Evolutionary conservation across 2,797 vertebrate species (phyloP), one percentile per base, ranked within the genome.

Genomic region (Arctocebus calabarensis): DNA sequence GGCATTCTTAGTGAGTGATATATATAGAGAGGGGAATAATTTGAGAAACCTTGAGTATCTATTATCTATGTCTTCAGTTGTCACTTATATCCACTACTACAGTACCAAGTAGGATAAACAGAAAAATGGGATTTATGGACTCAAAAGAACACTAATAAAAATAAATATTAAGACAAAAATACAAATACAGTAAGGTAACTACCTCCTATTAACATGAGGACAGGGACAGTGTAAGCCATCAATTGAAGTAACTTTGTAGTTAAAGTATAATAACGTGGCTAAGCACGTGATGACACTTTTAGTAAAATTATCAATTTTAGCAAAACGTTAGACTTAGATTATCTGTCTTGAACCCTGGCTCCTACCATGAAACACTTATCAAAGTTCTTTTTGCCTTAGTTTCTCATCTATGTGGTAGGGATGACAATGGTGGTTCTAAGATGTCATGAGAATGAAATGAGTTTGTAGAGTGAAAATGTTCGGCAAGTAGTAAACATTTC

Each of bases 241-340:
- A 13, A 13, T 19, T 19, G 8, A 22, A 2, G 10, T 5, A 27
- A 16, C 7, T 37, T 43, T 32, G 62, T 1, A 7, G 5, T 1
- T 34, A 20, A 55, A 79, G 37, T 32, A 4, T 3, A 84, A 19
- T 19, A 29, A 5, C 14, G 14, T 13, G 20, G 16, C 34, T 40
- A 32, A 12, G 9, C 16, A 2, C 23, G 32, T 6, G 16, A 66
- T 66, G 32, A 66, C 3, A n/a, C n/a, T 66, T 66, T 66, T 66
- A n/a, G 64, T 17, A 19, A 19, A 66, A n/a, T 9, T 66, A 32
- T n/a, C 64, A 66, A 66, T 66, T n/a, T 66, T 66, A 66, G n/a
- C 32, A 66, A n/a, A 66, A 66, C 10, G 77, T 19, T 17, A 43
- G 2, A 55, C 14, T 57, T 2, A 68, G 19, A 29, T n/a, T 57